These are phyloP conservation scores for Chloromyia formosa DNA, from an alignment of 2,888 invertebrate species.

Conservation along the genomic window DNA sequence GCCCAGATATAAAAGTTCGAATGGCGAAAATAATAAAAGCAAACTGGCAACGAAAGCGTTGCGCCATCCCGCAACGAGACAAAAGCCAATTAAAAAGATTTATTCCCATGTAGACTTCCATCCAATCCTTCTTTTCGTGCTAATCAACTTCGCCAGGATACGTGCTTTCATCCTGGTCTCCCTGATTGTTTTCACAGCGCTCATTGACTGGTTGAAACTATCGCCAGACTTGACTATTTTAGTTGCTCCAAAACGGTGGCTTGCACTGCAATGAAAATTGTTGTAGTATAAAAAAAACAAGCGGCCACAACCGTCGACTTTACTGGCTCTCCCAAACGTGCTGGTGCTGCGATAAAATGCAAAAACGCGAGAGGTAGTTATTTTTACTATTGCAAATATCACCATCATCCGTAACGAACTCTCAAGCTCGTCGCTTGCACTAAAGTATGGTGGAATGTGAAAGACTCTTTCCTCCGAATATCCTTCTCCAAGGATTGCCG, in stretches of 20 bases:
- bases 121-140: conserved; percentile 38
- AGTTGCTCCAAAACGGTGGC: conserved; percentile 26
- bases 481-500: conserved; percentile 17
- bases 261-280: neutral
- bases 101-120: conserved; percentile 38
- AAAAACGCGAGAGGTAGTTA: conserved; percentile 30
- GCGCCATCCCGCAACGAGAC: conserved; percentile 39
- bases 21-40: conserved; percentile 42
- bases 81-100: conserved; percentile 46
- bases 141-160: conserved; percentile 13
- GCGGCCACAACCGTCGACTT: neutral
- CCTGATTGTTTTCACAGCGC: neutral
- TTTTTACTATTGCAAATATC: conserved; percentile 34
- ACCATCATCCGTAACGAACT: conserved; percentile 15
- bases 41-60: conserved; percentile 39
- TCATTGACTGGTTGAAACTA: conserved; percentile 9
- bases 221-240: neutral
- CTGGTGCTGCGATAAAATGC: neutral
- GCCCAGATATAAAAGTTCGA: conserved; percentile 40
- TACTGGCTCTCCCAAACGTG: conserved; percentile 1
- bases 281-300: conserved; percentile 3
- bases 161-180: neutral
- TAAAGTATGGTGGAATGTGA: neutral
- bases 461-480: conserved; percentile 26
- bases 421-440: neutral